phyloP scores from a whole-genome alignment of 2,113 vertebrate species.

The Phrynocephalus versicolor region DNA sequence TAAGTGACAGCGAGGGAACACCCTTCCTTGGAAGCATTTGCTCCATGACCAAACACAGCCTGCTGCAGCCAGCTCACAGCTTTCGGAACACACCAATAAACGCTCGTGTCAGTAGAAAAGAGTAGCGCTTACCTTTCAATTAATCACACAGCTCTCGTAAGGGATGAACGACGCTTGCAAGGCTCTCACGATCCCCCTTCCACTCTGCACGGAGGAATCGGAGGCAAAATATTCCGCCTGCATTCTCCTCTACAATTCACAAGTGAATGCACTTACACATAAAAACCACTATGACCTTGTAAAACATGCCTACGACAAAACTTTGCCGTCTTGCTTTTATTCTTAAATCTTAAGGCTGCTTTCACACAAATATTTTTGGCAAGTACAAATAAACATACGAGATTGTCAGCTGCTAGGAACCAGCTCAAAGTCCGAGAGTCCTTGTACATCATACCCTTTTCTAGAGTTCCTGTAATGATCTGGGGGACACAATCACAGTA shows the following conservation, averaged over 20 bases:
- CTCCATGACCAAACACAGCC: not conserved
- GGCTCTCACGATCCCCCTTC: not conserved
- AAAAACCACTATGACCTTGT: not conserved
- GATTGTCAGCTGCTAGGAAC: not conserved
- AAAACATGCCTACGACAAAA: not conserved
- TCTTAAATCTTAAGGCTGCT: not conserved
- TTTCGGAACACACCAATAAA: not conserved
- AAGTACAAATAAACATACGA: not conserved
- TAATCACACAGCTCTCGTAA: not conserved
- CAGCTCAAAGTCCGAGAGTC: not conserved
- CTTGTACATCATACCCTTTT: not conserved
- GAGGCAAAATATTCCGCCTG: not conserved
- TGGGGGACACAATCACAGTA: not conserved
- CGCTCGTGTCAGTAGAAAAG: not conserved
- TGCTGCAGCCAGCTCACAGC: not conserved
- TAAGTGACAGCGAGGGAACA: not conserved
- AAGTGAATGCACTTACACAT: not conserved
- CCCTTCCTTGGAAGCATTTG: not conserved
- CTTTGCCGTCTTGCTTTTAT: not conserved
- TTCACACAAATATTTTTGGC: not conserved
- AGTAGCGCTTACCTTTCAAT: not conserved
- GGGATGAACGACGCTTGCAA: not conserved
- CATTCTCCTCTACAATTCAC: not conserved
- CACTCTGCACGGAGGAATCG: not conserved
- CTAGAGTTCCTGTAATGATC: not conserved